Evolutionary conservation across 30 jellyfish, hydroid and myxozoan genomes (phyloP), one percentile per base, ranked within the genome.

Genomic region (Sanderia malayensis): DNA sequence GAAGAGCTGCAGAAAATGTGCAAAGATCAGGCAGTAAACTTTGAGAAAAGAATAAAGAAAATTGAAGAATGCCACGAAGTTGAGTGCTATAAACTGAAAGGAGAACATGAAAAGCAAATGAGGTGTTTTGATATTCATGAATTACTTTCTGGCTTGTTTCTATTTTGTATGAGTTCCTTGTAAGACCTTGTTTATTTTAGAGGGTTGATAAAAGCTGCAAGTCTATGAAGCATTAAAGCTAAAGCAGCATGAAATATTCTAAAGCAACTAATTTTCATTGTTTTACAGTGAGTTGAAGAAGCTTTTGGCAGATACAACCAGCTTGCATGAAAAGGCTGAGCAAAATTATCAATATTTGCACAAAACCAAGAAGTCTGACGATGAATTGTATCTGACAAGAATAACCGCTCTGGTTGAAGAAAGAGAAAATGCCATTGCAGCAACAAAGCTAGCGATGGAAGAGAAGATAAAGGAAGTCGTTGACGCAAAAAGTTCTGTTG

Each of bases 321-420:
- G 33, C 3, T 58, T 24, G 47, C 18, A 58, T 11, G 30, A 18
- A 11, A 27, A 20, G 3, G 31, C 70, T 21, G 55, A 74, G 20
- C 60, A 60, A 9, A 60, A 53, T 26, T 62, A 49, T 34, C 44
- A 27, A 19, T 61, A 31, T 44, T 52, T 74, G 20, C 78, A 44
- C 44, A 74, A 74, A 46, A n/a, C 86, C 3, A 74, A 74, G 61
- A 46, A 29, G 21, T 64, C 73, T 7, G 86, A 74, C 18, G 86
- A 74, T 30, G 86, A 61, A 10, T 58, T 74, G 11, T 74, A 20
- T 18, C 27, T 74, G 53, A 24, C 61, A 8, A 46, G 86, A 60
- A 74, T 74, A 2, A 23, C 86, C 2, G 86, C 86, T 7, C 29
- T 74, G 70, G 73, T 74, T 17, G 86, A 74, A 32, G 86, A 74